A percentile compares a stretch with the other conserved stretches of the same genome.
Evolutionary conservation across 2,888 invertebrate species (phyloP).

Genomic region (Epistrophe eligans): DNA sequence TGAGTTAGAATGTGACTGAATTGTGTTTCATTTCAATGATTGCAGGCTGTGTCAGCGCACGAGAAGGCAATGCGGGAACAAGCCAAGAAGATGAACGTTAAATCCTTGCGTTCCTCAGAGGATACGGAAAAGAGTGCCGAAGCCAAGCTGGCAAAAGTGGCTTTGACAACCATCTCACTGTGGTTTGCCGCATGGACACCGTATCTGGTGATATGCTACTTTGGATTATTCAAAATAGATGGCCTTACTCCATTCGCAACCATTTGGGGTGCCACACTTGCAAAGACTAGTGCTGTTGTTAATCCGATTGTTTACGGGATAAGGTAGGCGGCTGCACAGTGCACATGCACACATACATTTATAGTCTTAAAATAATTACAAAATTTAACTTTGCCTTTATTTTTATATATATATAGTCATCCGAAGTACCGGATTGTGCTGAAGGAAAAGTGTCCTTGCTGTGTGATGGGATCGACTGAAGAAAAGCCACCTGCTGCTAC

Average conservation of each 20-base stretch:
- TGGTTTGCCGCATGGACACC: constrained; percentile 91
- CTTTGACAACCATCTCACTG: constrained; percentile 86
- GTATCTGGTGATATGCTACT: constrained; percentile 91
- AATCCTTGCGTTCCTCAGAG: constrained; percentile 85
- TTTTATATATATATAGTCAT: constrained; percentile 82
- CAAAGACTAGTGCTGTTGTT: constrained; percentile 86
- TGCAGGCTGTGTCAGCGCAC: constrained; percentile 85
- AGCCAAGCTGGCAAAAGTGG: constrained; percentile 85
- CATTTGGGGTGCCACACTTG: constrained; percentile 87
- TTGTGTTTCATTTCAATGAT: constrained; percentile 70
- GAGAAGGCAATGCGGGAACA: constrained; percentile 85
- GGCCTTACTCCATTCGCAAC: constrained; percentile 91
- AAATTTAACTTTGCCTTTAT: constrained; percentile 9
- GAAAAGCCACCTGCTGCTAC: constrained; percentile 46
- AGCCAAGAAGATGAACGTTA: constrained; percentile 87
- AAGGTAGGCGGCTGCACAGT: constrained; percentile 83
- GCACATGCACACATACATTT: too few relatives aligned
- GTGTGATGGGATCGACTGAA: constrained; percentile 77
- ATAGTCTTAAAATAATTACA: constrained; percentile 26
- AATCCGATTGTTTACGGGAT: constrained; percentile 86
- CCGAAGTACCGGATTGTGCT: constrained; percentile 86
- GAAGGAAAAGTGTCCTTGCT: constrained; percentile 86
- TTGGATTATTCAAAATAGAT: constrained; percentile 89
- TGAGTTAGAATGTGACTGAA: background rate
- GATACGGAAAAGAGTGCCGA: constrained; percentile 84